Conservation (phyloP, 2,888 invertebrate species). For the Lucinisca nassula region DNA sequence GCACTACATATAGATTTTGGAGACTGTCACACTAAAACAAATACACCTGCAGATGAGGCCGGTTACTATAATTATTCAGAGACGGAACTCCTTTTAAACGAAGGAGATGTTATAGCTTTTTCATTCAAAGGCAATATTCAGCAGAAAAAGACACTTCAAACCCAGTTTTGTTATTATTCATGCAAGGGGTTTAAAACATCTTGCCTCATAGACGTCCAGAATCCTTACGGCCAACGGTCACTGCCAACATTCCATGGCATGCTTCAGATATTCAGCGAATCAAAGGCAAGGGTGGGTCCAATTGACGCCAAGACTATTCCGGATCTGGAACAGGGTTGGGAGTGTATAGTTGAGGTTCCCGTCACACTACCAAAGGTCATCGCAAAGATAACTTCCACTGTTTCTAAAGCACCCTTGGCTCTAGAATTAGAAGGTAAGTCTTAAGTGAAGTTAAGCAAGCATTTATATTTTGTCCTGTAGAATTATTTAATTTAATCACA, state of each 20-base stretch:
- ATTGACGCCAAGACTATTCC: conserved; percentile 31
- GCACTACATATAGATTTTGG: background rate
- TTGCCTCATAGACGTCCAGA: conserved; percentile 52
- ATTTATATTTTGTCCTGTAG: too few relatives aligned
- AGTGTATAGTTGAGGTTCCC: conserved; percentile 48
- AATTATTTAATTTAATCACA: too few relatives aligned
- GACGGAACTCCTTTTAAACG: conserved; percentile 21
- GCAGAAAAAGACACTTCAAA: conserved; percentile 28
- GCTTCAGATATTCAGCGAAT: conserved; percentile 41
- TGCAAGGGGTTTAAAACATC: conserved; percentile 44
- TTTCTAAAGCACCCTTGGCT: conserved; percentile 53
- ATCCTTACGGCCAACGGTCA: conserved; percentile 54
- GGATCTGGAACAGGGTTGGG: conserved; percentile 44
- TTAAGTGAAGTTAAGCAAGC: too few relatives aligned
- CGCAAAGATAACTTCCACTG: conserved; percentile 40
- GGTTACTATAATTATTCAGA: background rate
- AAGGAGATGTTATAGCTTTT: conserved; percentile 53
- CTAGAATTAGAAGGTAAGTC: conserved; percentile 55
- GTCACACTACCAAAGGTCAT: conserved; percentile 57
- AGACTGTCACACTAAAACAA: background rate
- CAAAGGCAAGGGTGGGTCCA: conserved; percentile 16
- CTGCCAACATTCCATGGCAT: conserved; percentile 58
- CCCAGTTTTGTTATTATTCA: conserved; percentile 56
- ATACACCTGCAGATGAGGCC: background rate
- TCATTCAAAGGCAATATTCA: conserved; percentile 60